phyloP scores from a whole-genome alignment of 2,888 invertebrate genomes.

The Cotesia congregata region DNA sequence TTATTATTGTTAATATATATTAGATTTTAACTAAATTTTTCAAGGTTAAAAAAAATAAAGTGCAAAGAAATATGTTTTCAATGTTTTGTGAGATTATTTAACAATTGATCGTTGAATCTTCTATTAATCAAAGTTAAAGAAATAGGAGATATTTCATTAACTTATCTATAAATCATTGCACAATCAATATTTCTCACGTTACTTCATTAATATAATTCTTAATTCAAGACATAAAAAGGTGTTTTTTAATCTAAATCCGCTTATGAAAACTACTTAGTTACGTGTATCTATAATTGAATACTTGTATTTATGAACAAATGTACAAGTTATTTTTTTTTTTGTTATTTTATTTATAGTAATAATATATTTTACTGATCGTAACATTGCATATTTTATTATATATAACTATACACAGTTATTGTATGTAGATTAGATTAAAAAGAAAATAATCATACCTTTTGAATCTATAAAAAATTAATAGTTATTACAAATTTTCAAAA shows the following conservation, averaged over 20 bases:
- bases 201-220: not conserved
- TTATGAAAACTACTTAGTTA: not conserved
- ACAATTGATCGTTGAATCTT: not conserved
- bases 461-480: not conserved
- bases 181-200: conserved; percentile 2
- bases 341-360: not conserved
- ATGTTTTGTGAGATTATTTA: conserved; percentile 1
- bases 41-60: not conserved
- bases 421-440: not conserved
- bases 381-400: not conserved
- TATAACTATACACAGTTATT: not conserved
- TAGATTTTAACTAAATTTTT: not conserved
- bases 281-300: not conserved
- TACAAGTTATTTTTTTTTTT: not conserved
- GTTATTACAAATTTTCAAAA: not conserved
- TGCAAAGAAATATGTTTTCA: not conserved
- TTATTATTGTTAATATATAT: not conserved
- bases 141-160: not conserved
- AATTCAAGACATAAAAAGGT: not conserved
- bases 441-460: not conserved
- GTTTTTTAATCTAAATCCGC: not conserved
- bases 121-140: not conserved
- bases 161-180: conserved; percentile 5
- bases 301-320: conserved; percentile 20
- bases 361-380: not conserved